phyloP scores from a whole-genome alignment of 2,888 invertebrate species.

The Dermolepida albohirtum region DNA sequence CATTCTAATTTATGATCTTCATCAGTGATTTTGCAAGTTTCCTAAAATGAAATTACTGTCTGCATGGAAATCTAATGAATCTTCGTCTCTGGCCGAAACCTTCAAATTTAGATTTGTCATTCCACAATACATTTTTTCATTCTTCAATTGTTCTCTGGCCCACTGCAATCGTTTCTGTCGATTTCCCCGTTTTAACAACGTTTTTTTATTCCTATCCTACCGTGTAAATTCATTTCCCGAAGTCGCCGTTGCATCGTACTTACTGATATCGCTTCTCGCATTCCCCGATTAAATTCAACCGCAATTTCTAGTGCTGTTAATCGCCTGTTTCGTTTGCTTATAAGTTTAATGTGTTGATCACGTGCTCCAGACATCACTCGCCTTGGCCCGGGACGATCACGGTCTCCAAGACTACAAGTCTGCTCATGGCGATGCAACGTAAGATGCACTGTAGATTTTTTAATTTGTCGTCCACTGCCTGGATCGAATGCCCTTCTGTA shows the following conservation, averaged over 20 bases:
- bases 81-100: no score
- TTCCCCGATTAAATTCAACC: neutral
- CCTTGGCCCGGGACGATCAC: conserved; percentile 1
- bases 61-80: no score
- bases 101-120: no score
- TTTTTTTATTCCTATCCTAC: conserved; percentile 8
- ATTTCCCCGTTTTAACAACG: conserved; percentile 6
- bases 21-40: no score
- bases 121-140: no score
- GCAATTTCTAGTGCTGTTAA: conserved; percentile 9
- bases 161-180: neutral
- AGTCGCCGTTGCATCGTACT: conserved; percentile 6
- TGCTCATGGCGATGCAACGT: neutral
- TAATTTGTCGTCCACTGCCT: no score
- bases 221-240: conserved; percentile 8
- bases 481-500: no score
- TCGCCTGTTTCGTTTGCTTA: conserved; percentile 6
- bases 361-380: neutral
- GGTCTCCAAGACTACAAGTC: conserved; percentile 7
- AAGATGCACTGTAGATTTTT: no score
- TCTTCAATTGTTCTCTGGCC: conserved; percentile 5
- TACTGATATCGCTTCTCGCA: neutral
- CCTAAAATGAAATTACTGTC: no score
- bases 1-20: no score
- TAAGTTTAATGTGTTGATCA: no score